Conservation (phyloP, 2,888 invertebrate genomes). For the Apantesis nais region DNA sequence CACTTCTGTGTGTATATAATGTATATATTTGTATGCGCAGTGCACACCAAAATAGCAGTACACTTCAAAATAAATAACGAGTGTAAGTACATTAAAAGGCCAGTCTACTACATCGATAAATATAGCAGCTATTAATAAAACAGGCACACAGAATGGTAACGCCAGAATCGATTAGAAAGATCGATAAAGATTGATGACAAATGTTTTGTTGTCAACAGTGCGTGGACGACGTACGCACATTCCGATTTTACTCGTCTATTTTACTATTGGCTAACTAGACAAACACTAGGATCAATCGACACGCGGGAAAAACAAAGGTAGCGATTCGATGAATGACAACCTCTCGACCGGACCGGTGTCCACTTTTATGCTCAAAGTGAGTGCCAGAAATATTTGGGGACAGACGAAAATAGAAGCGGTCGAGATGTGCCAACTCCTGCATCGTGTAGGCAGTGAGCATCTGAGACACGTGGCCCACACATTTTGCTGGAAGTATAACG, state of each 20-base stretch:
- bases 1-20: background rate
- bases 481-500: constrained; percentile 58
- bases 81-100: background rate
- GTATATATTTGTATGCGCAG: background rate
- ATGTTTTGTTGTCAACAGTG: constrained; percentile 69
- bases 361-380: constrained; percentile 76
- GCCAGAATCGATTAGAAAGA: constrained; percentile 73
- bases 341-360: constrained; percentile 64
- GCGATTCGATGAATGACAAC: constrained; percentile 83
- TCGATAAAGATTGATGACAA: constrained; percentile 80
- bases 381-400: constrained; percentile 83
- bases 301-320: constrained; percentile 80
- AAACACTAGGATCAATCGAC: constrained; percentile 75
- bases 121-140: constrained; percentile 54
- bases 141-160: constrained; percentile 62
- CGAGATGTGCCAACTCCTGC: constrained; percentile 79
- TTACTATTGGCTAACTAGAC: constrained; percentile 73
- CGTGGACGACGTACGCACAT: constrained; percentile 66
- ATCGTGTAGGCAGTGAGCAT: constrained; percentile 63
- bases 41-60: too few relatives aligned
- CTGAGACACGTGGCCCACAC: constrained; percentile 69
- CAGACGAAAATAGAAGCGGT: constrained; percentile 78
- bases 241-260: constrained; percentile 63
- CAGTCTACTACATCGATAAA: constrained; percentile 40
- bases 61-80: background rate